phyloP scores from a whole-genome alignment of 2,113 vertebrate genomes.

The Mus pahari region DNA sequence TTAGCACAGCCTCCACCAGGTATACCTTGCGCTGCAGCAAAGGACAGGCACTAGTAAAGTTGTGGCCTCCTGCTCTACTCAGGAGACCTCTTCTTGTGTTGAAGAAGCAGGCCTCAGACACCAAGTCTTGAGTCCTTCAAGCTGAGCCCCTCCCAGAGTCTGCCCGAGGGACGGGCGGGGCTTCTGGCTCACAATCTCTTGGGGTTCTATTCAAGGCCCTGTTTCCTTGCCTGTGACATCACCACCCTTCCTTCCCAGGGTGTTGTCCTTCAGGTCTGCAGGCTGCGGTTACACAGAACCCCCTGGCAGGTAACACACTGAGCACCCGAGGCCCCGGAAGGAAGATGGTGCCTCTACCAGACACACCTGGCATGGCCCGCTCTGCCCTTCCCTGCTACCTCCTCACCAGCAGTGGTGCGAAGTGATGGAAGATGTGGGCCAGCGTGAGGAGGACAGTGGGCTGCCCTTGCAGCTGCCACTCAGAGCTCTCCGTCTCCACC shows the following conservation, averaged over 20 bases:
- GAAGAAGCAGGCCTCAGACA: not conserved
- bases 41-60: not conserved
- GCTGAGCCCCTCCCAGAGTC: not conserved
- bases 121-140: not conserved
- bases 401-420: constrained; percentile 96
- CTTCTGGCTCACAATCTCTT: not conserved
- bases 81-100: not conserved
- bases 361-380: not conserved
- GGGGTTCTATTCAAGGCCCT: not conserved
- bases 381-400: not conserved
- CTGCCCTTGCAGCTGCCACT: constrained; percentile 94
- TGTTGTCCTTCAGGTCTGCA: not conserved
- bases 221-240: not conserved
- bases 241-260: not conserved
- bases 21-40: constrained; percentile 95
- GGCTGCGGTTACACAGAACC: not conserved
- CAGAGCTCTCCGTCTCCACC: constrained; percentile 88
- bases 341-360: no score
- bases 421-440: constrained; percentile 96
- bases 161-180: not conserved
- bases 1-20: constrained; percentile 96
- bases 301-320: not conserved
- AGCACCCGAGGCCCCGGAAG: not conserved
- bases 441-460: constrained; percentile 93
- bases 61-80: not conserved